Percentiles rank a stretch among this genome's conserved stretches.
These are phyloP conservation scores for Platyura marginata DNA, from an alignment of 1,140 invertebrate genomes.

Conservation along the genomic window DNA sequence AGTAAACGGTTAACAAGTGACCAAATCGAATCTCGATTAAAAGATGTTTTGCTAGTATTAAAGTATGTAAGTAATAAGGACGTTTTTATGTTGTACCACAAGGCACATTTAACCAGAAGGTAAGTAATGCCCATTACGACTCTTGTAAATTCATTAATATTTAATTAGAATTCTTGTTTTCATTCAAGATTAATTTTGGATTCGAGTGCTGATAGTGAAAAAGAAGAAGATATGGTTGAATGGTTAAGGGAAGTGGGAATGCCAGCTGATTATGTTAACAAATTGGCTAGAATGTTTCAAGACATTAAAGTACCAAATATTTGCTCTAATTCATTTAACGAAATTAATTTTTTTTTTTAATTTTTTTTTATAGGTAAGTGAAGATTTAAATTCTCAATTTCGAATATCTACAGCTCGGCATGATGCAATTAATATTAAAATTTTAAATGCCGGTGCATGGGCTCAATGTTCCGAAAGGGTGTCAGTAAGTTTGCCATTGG, in stretches of 20 bases:
- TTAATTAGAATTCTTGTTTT: background rate
- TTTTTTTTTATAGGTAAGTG: constrained; percentile 34
- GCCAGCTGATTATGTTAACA: constrained; percentile 99
- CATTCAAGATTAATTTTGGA: constrained; percentile 60
- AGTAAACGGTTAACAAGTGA: constrained; percentile 94
- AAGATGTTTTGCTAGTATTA: constrained; percentile 84
- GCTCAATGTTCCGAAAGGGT: constrained; percentile 83
- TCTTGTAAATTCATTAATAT: background rate
- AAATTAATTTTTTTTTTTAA: background rate
- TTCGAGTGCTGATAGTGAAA: constrained; percentile 95
- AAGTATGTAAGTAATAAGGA: constrained; percentile 99
- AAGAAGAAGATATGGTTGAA: constrained; percentile 99
- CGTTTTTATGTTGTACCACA: constrained; percentile 99
- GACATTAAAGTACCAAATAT: constrained; percentile 77
- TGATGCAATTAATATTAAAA: constrained; percentile 73
- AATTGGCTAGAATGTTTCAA: constrained; percentile 92
- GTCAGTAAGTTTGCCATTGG: constrained; percentile 86
- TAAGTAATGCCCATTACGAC: constrained; percentile 33
- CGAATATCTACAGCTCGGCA: constrained; percentile 46
- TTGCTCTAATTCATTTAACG: too few species aligned
- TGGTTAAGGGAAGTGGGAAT: constrained; percentile 90
- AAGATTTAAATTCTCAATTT: constrained; percentile 94
- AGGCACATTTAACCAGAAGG: constrained; percentile 90
- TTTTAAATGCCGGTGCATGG: constrained; percentile 98
- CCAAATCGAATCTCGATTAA: constrained; percentile 86